Conservation (phyloP, 2,888 invertebrate species). For the Ctena decussata region DNA sequence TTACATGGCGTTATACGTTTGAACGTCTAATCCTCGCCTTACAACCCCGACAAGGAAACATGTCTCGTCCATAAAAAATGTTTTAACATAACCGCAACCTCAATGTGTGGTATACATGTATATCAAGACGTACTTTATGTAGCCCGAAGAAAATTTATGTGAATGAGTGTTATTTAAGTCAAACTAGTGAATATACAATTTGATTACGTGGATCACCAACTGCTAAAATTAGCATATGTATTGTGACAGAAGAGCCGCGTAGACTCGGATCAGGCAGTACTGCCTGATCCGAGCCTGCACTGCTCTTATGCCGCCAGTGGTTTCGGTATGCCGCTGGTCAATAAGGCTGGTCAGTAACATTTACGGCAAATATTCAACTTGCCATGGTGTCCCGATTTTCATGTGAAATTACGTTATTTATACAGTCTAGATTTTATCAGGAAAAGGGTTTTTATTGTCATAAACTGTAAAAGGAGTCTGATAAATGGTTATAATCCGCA, state of each 20-base stretch:
- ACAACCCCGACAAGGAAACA: no score
- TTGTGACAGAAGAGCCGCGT: no score
- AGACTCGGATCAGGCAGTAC: no score
- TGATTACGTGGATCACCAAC: not conserved
- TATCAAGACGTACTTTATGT: not conserved
- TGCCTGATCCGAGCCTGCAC: no score
- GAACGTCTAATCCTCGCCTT: no score
- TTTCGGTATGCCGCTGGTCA: no score
- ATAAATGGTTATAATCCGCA: not conserved
- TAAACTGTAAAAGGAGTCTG: not conserved
- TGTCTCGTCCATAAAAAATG: no score
- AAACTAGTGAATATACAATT: not conserved
- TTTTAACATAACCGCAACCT: not conserved
- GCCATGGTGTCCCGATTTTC: not conserved
- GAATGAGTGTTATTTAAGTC: not conserved
- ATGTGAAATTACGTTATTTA: not conserved
- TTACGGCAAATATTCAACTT: not conserved
- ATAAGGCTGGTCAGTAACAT: no score
- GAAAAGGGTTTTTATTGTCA: not conserved
- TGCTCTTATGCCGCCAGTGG: no score
- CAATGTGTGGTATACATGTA: not conserved
- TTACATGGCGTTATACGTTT: no score
- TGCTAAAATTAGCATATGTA: no score
- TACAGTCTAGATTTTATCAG: conserved; percentile 2
- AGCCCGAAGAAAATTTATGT: conserved; percentile 10